These are phyloP conservation scores for Hydriomena furcata DNA, from an alignment of 2,888 invertebrate species.

Conservation along the genomic window DNA sequence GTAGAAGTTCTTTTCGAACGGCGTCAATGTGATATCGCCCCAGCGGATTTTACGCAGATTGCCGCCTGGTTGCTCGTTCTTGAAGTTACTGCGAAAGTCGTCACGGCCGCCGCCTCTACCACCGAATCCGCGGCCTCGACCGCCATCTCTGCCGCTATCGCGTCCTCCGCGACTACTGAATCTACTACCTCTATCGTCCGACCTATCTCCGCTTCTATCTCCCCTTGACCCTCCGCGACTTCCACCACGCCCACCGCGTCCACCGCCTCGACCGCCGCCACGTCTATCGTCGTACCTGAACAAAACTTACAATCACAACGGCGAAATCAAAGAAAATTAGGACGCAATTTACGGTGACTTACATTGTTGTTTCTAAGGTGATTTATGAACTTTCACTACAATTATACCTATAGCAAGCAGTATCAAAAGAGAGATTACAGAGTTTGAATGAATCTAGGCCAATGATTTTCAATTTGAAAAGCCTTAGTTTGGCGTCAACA, in stretches of 20 bases:
- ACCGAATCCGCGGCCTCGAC: slow-evolving; percentile 62
- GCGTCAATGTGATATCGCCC: slow-evolving; percentile 91
- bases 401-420: not conserved
- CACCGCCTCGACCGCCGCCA: slow-evolving; percentile 73
- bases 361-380: slow-evolving; percentile 46
- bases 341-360: slow-evolving; percentile 42
- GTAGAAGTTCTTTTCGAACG: slow-evolving; percentile 97
- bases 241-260: slow-evolving; percentile 57
- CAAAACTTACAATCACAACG: slow-evolving; percentile 25
- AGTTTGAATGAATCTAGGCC: not conserved
- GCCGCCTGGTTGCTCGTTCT: slow-evolving; percentile 89
- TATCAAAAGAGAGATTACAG: not conserved
- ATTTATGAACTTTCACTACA: slow-evolving; percentile 13
- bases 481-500: slow-evolving; percentile 5
- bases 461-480: not conserved
- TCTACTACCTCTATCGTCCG: slow-evolving; percentile 69
- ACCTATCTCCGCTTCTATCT: slow-evolving; percentile 62
- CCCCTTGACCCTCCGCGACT: slow-evolving; percentile 62
- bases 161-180: slow-evolving; percentile 54
- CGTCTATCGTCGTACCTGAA: slow-evolving; percentile 82
- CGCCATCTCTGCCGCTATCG: slow-evolving; percentile 50
- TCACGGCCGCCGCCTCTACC: slow-evolving; percentile 64
- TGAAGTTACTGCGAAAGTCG: slow-evolving; percentile 74
- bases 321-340: slow-evolving; percentile 1
- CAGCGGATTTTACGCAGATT: slow-evolving; percentile 93